Percentiles rank a stretch among this genome's conserved stretches.
Conservation (phyloP, 30 jellyfish, hydroid and myxozoan species). For the Aurelia sp. region DNA sequence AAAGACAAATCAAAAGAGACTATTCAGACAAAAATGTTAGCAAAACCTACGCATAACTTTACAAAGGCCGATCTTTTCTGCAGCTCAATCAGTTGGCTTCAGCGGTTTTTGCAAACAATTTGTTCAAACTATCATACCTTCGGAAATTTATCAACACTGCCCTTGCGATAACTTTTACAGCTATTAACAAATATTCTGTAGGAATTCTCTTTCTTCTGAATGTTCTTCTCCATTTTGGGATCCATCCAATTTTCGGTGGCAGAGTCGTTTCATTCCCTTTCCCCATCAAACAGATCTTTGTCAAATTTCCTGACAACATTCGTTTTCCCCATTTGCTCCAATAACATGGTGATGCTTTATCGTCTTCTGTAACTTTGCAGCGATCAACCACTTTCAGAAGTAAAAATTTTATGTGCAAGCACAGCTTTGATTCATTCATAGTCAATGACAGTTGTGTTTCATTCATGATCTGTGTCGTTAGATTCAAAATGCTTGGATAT, state of each 20-base stretch:
- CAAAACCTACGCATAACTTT: too few relatives aligned
- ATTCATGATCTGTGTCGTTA: constrained; percentile 4
- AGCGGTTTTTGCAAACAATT: neutral
- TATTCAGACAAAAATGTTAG: too few relatives aligned
- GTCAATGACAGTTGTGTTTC: neutral
- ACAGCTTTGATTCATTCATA: neutral
- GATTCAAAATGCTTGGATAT: constrained; percentile 22
- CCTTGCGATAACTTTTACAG: constrained; percentile 21
- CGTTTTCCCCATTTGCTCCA: neutral
- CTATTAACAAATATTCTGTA: constrained; percentile 33
- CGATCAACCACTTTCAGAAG: neutral
- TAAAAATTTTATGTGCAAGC: neutral
- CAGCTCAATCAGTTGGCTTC: neutral
- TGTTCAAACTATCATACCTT: neutral
- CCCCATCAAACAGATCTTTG: neutral
- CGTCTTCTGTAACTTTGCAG: neutral
- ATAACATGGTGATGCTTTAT: neutral
- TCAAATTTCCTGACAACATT: neutral
- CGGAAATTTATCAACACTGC: neutral
- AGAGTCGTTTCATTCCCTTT: too few relatives aligned
- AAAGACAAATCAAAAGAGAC: too few relatives aligned
- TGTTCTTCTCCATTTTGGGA: neutral
- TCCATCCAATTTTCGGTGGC: too few relatives aligned
- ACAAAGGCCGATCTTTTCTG: neutral
- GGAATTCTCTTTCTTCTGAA: neutral